Conservation (phyloP, 2,113 vertebrate species). For the Chaenocephalus aceratus region DNA sequence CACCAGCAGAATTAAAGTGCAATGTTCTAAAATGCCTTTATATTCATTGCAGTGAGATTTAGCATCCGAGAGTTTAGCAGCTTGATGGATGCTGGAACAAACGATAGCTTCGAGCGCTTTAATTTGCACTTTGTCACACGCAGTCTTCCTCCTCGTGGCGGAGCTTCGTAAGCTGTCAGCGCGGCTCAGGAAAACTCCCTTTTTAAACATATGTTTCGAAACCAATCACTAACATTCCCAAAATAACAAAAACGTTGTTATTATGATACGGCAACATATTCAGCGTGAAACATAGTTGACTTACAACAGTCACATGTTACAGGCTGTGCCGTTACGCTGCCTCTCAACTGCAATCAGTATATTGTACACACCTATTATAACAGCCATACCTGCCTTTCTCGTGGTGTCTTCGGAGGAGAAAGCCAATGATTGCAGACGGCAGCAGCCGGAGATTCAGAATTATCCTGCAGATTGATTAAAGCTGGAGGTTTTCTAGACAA, state of each 20-base stretch:
- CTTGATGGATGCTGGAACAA: no score
- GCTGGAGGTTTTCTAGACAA: slow-evolving; percentile 83
- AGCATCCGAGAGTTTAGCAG: no score
- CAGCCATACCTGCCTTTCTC: slow-evolving; percentile 58
- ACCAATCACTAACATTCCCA: neutral
- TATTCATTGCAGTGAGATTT: no score
- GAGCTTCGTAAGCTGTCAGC: neutral
- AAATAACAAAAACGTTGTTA: neutral
- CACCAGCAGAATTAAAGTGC: no score
- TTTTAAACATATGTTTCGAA: neutral
- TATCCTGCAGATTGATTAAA: slow-evolving; percentile 77
- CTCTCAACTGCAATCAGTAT: slow-evolving; percentile 36
- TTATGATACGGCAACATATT: neutral
- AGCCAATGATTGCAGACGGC: slow-evolving; percentile 63
- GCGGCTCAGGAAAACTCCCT: neutral
- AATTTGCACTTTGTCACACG: no score
- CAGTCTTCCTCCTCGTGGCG: no score
- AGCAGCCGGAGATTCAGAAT: slow-evolving; percentile 66
- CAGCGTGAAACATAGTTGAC: neutral
- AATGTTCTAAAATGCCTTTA: no score
- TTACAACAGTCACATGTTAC: slow-evolving; percentile 14
- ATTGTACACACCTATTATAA: slow-evolving; percentile 45
- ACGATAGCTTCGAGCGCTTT: no score
- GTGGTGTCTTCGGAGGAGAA: slow-evolving; percentile 58
- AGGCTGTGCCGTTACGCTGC: neutral